phyloP scores from a whole-genome alignment of 2,797 vertebrate genomes.

The Choloepus didactylus region DNA sequence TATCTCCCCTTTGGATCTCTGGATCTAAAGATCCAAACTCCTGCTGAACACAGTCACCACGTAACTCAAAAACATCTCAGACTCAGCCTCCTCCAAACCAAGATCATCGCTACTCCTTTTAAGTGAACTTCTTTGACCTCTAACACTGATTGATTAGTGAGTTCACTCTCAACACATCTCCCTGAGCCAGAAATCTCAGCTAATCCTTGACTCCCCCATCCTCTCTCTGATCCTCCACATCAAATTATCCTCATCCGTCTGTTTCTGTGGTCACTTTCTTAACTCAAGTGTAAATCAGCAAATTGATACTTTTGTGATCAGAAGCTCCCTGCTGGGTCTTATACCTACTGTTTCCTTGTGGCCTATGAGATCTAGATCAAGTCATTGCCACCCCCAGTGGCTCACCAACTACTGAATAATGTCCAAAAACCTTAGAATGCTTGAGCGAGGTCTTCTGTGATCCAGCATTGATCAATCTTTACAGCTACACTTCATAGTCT shows the following conservation, averaged over 20 bases:
- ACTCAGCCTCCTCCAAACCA: not conserved
- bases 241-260: not conserved
- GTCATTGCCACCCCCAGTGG: not conserved
- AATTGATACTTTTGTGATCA: not conserved
- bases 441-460: not conserved
- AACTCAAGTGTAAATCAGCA: not conserved
- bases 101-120: not conserved
- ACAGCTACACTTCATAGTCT: not conserved
- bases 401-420: not conserved
- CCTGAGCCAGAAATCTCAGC: not conserved
- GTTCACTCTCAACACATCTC: not conserved
- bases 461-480: not conserved
- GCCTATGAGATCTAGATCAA: not conserved
- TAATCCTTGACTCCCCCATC: not conserved
- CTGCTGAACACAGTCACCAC: not conserved
- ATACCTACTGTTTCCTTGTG: not conserved
- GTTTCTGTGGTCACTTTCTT: not conserved
- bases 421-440: not conserved
- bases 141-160: not conserved
- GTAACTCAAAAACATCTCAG: not conserved
- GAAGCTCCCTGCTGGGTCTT: not conserved
- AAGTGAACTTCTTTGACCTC: not conserved
- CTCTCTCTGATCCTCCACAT: not conserved
- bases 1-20: not conserved
- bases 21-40: not conserved